Evolutionary conservation across 2,888 invertebrate species (phyloP).

Genomic region (Pollenia griseotomentosa): DNA sequence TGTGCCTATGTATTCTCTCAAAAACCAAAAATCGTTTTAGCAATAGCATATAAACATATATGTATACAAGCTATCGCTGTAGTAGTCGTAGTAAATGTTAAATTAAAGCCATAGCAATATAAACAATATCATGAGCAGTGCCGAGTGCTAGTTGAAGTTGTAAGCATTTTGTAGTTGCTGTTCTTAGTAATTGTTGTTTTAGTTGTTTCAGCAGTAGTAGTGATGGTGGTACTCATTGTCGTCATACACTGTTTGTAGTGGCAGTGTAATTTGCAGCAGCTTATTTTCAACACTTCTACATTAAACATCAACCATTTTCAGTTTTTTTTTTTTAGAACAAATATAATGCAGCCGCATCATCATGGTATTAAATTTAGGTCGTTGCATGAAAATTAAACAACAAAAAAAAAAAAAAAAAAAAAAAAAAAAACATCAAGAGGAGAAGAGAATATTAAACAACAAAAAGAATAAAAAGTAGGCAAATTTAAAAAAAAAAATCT

Average conservation of each 20-base stretch:
- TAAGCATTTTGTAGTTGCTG: not conserved
- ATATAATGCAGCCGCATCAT: constrained; percentile 67
- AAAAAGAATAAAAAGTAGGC: constrained; percentile 30
- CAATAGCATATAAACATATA: not conserved
- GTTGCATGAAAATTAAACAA: constrained; percentile 1
- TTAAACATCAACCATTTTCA: constrained; percentile 63
- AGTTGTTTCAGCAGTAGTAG: not conserved
- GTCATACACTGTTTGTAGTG: not conserved
- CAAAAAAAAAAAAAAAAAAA: not conserved
- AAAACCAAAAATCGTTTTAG: too few species aligned
- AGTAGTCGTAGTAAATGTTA: constrained; percentile 26
- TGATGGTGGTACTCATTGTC: constrained; percentile 11
- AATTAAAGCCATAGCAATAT: constrained; percentile 51
- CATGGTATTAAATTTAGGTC: constrained; percentile 67
- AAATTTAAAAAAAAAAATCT: constrained; percentile 13
- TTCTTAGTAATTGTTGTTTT: not conserved
- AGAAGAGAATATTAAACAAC: constrained; percentile 10
- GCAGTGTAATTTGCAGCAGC: constrained; percentile 59
- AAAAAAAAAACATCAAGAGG: not conserved
- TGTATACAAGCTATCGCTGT: not conserved
- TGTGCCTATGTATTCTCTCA: too few species aligned
- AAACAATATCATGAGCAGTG: constrained; percentile 28
- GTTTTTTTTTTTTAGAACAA: constrained; percentile 36
- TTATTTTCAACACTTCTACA: constrained; percentile 65
- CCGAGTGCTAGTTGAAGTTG: constrained; percentile 15